A percentile compares a stretch with the other conserved stretches of the same genome.
phyloP scores from a whole-genome alignment of 2,113 vertebrate genomes.

The Rhinoptilus africanus region DNA sequence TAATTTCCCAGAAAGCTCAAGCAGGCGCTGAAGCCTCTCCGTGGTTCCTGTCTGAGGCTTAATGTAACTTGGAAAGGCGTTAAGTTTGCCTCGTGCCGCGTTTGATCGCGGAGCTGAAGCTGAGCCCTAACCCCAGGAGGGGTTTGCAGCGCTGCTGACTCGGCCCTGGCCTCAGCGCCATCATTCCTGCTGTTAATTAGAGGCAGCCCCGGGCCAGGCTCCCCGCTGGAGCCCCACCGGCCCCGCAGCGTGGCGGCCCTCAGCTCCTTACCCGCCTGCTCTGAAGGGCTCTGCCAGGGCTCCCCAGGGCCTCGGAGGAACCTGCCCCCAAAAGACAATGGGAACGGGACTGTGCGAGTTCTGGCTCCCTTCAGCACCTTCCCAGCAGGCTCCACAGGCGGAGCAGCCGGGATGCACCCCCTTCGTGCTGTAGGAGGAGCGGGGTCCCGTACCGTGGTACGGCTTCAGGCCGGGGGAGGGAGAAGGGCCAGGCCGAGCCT shows the following conservation, averaged over 20 bases:
- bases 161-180: not conserved
- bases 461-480: not conserved
- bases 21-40: not conserved
- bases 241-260: not conserved
- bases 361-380: not conserved
- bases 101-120: not conserved
- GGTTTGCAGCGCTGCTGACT: not conserved
- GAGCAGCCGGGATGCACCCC: fast-evolving
- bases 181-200: not conserved
- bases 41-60: not conserved
- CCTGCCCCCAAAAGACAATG: fast-evolving
- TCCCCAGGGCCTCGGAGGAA: not conserved
- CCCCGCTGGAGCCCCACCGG: not conserved
- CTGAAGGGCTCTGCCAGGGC: not conserved
- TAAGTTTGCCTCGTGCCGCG: not conserved
- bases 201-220: not conserved
- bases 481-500: not conserved
- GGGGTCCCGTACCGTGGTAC: fast-evolving
- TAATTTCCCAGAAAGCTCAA: not conserved
- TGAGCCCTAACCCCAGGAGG: not conserved
- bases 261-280: not conserved
- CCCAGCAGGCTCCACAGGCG: fast-evolving
- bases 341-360: not conserved
- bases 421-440: not conserved
- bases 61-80: not conserved